phyloP scores from a whole-genome alignment of 2,888 invertebrate species.

The Lycocerus yunnanus region DNA sequence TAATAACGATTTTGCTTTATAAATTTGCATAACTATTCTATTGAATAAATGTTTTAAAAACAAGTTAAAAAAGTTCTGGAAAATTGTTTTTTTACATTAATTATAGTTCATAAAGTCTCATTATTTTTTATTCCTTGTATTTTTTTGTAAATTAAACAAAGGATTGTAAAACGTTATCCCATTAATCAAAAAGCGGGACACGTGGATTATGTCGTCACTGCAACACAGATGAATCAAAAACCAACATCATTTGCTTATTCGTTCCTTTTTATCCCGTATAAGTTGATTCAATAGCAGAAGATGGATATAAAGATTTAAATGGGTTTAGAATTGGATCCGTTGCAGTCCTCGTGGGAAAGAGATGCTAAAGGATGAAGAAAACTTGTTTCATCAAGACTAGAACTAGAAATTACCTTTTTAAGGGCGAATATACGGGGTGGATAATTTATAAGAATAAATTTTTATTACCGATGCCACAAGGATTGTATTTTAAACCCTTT shows the following conservation, averaged over 20 bases:
- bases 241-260: neutral
- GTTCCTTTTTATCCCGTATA: neutral
- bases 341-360: conserved; percentile 33
- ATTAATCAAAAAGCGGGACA: conserved; percentile 33
- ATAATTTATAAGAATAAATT: conserved; percentile 36
- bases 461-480: conserved; percentile 27
- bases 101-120: neutral
- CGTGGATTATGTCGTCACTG: conserved; percentile 36
- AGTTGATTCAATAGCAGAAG: neutral
- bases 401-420: conserved; percentile 37
- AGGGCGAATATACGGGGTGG: conserved; percentile 29
- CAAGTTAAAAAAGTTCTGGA: neutral
- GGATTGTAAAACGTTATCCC: conserved; percentile 30
- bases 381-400: conserved; percentile 34
- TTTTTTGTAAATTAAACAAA: conserved; percentile 19
- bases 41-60: neutral
- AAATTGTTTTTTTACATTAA: neutral
- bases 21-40: neutral
- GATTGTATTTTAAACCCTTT: conserved; percentile 30
- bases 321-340: conserved; percentile 29
- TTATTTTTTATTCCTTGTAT: conserved; percentile 10
- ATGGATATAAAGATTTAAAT: conserved; percentile 9
- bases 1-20: neutral
- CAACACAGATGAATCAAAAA: neutral
- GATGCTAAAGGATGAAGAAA: conserved; percentile 23